These are phyloP conservation scores for Laodelphax striatellus DNA, from an alignment of 1,140 invertebrate species.

Conservation along the genomic window DNA sequence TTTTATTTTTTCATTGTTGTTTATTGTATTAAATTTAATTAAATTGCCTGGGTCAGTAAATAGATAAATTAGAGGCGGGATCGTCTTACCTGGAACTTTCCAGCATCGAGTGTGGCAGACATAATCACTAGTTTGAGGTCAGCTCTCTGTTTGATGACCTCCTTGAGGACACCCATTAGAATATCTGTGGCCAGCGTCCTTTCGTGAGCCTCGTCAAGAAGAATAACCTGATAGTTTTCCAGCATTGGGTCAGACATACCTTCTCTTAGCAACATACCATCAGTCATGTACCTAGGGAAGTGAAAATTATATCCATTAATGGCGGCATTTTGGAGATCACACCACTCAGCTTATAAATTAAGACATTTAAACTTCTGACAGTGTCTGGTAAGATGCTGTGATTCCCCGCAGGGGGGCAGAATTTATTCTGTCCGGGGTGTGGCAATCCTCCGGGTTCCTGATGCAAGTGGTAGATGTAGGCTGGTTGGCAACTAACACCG, in stretches of 20 bases:
- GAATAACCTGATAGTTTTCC: slow-evolving; percentile 88
- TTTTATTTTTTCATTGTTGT: no score
- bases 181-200: slow-evolving; percentile 97
- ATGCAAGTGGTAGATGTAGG: no score
- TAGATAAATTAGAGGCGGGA: neutral
- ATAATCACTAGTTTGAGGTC: slow-evolving; percentile 98
- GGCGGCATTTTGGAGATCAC: neutral
- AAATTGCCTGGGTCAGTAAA: neutral
- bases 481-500: no score
- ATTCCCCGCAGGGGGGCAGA: no score
- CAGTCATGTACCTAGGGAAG: slow-evolving; percentile 80
- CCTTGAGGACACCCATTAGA: slow-evolving; percentile 96
- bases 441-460: no score
- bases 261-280: slow-evolving; percentile 98
- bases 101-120: slow-evolving; percentile 99
- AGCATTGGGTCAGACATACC: slow-evolving; percentile 98
- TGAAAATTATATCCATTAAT: no score
- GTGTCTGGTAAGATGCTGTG: no score
- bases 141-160: slow-evolving; percentile 85
- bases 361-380: no score
- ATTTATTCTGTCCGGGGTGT: no score
- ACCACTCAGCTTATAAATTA: no score
- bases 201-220: slow-evolving; percentile 99
- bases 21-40: no score
- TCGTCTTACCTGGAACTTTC: slow-evolving; percentile 78